Base-by-base conservation (phyloP, 1,140 invertebrate species). In the Tenebrio molitor region DNA sequence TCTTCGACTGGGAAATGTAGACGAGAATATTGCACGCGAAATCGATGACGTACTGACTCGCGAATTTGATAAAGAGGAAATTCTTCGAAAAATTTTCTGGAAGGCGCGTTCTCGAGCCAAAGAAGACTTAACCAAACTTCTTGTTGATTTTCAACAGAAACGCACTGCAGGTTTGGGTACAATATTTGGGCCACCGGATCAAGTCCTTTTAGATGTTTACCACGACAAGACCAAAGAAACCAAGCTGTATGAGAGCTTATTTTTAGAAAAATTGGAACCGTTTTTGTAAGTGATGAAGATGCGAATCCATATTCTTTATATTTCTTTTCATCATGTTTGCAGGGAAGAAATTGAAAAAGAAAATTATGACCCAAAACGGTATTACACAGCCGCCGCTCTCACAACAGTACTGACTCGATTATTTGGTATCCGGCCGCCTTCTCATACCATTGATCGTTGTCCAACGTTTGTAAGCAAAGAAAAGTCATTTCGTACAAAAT, bases 121-220 rank as follows among this genome's bases (percentile, higher is more conserved):
- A 81, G 93, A 96, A 73, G 92, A 96, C 79, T 86, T 98, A 21
- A 92, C 92, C 69, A 91, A 93, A 78, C 94, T 96, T 80, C 85
- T 98, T 25, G 89, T 89, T 39, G 95, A 97, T 84, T 98, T 98
- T 85, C 92, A 96, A 80, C 90, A 91, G 62, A 97, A 97, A 84
- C 85, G 95, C 74, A 94, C 91, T 23, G 91, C 95, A 21, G 97
- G 96, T n/a, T 85, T 97, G 50, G 94, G 92, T 7, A 93, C 91
- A 33, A 89, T 98, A 58, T 98, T 95, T 85, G 96, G 95, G 10
- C 94, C 95, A 1, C 88, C 90, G n/a, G 95, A 96, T 82, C 84
- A 88, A 41, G 89, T 93, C 71, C 85, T 98, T 1, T 88, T 91
- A 72, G 91, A 94, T 80, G 92, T 93, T 70, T 90, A 91, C 76